Base-by-base conservation (phyloP, 2,888 invertebrate species). In the Noctuana brunneofusca region DNA sequence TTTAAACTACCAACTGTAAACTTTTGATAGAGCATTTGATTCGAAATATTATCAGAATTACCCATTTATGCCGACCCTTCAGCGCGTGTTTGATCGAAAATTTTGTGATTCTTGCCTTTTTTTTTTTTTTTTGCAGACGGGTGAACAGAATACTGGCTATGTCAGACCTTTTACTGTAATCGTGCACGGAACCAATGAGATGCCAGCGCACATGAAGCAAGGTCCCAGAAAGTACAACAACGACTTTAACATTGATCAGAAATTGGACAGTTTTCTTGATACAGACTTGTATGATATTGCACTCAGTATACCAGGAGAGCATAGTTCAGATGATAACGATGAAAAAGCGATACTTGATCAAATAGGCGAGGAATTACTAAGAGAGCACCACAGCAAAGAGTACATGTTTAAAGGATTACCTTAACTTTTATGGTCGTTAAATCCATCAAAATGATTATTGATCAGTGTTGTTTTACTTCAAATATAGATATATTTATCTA, bases 141-240 rank as follows among this genome's bases (percentile, higher is more conserved):
- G 76, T 20, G 86, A 88, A 72, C 63, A 72, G 16, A 94, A 95
- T 73, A 74, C 72, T 1, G 96, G 96, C 0, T 76, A 76, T 43
- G 79, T 96, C n/a, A 93, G 93, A 4, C 79, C 89, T 32, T 84
- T 94, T 0, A 87, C 82, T n/a, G 79, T 96, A 46, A 86, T 94
- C 38, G 79, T 97, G n/a, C 95, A 96, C 73, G 97, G 97, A 1
- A 96, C 96, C 0, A 86, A 81, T 64, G 84, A 92, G 57, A 88
- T 89, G 70, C 96, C 96, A 0, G 75, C 76, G 2, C 94, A 96
- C 73, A 93, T 95, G 90, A 84, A 75, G 68, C 78, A 88, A 55
- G 94, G 93, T 2, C 87, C 89, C 0, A 87, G 93, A 72, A 79
- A 84, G 66, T 94, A 94, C 75, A 88, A 93, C 65, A 78, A 90